Evolutionary conservation across 2,888 invertebrate species (phyloP), one percentile per base, ranked within the genome.

Genomic region (Synergus umbraculus): DNA sequence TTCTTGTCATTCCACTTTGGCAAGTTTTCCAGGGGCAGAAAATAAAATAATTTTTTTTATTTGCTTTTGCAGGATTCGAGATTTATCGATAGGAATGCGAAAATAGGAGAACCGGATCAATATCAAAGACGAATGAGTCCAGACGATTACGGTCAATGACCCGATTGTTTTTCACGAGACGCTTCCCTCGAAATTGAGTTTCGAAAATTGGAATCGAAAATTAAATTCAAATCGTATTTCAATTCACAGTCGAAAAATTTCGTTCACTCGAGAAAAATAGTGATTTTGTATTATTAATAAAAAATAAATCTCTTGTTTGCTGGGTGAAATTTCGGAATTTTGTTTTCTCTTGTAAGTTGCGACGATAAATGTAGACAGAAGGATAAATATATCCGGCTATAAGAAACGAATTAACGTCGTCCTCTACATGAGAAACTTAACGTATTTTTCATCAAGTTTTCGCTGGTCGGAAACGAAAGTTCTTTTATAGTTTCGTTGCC

Each of bases 81-180:
- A 73, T 54, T 69, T 69, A 54, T 73, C 49, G 73, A 73, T 15
- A 73, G n/a, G 15, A 73, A 54, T 54, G 73, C 29, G 54, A 73
- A 73, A 73, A 73, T 41, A 54, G 54, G 73, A 37, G 73, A 73
- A 73, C 49, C 10, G 73, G 73, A 73, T 73, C 73, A 73, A 73
- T 73, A 73, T 54, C 73, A 73, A 73, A 73, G 37, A 54, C 37
- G 29, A 73, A 73, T 49, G 73, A 54, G 54, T 73, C 54, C 73
- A 54, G 73, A 73, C 73, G 49, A 73, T 73, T 73, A 41, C 73
- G 73, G 73, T 73, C 73, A 73, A 49, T n/a, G 73, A 73, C 37
- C 73, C 54, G 37, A 37, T 54, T 73, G 73, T 73, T 73, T 73
- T 73, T 10, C 13, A 41, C 41, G 54, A 49, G 22, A 22, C 29